Conservation (phyloP, 2,888 invertebrate genomes). For the Idaea aversata region DNA sequence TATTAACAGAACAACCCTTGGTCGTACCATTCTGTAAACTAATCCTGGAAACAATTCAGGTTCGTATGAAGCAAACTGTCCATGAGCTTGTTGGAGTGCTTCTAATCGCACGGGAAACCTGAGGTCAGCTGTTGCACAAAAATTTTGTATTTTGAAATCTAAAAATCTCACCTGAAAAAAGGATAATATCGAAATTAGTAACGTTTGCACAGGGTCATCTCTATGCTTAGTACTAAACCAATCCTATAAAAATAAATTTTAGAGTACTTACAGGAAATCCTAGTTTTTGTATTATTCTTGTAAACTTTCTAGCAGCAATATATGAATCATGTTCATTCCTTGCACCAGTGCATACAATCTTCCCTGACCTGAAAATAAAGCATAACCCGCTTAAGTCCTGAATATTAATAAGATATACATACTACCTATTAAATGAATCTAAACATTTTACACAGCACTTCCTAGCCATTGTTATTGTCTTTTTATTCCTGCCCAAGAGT, state of each 20-base stretch:
- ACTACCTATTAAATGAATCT: no score
- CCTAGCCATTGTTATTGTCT: no score
- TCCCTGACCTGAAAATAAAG: conserved; percentile 83
- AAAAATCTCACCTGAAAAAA: conserved; percentile 83
- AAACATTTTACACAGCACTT: no score
- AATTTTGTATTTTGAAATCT: conserved; percentile 89
- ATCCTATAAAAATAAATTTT: not conserved
- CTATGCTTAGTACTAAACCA: not conserved
- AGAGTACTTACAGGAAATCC: conserved; percentile 83
- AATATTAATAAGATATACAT: no score
- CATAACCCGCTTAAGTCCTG: no score
- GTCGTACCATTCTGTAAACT: conserved; percentile 98
- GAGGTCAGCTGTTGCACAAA: conserved; percentile 87
- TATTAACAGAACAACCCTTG: conserved; percentile 97
- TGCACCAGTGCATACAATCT: conserved; percentile 90
- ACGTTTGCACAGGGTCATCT: conserved; percentile 4
- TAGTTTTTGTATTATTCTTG: conserved; percentile 89
- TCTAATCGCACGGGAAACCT: conserved; percentile 87
- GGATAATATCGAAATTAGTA: not conserved
- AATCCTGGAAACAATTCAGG: conserved; percentile 99
- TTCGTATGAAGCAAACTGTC: conserved; percentile 93
- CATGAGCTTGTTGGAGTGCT: conserved; percentile 86
- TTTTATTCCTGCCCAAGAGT: conserved; percentile 6
- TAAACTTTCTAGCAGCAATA: conserved; percentile 89
- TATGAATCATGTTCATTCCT: conserved; percentile 88